Conservation (phyloP, 2,888 invertebrate genomes). For the Siphlonurus alternatus region DNA sequence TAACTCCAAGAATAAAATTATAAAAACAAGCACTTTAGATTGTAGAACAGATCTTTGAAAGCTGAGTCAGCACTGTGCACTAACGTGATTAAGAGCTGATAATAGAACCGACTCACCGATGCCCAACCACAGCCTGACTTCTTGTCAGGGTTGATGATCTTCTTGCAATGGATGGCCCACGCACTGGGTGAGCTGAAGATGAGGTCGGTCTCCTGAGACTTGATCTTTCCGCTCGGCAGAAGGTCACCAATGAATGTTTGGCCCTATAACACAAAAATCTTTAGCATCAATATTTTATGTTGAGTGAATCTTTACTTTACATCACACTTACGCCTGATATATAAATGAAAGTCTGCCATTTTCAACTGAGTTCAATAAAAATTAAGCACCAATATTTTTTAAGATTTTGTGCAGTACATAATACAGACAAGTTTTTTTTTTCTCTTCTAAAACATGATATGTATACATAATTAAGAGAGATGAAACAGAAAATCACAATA, state of each 20-base stretch:
- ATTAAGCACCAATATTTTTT: background rate
- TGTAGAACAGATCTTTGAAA: no score
- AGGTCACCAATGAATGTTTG: constrained; percentile 80
- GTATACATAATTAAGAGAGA: no score
- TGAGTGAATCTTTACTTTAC: no score
- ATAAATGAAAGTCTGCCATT: background rate
- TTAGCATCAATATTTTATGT: no score
- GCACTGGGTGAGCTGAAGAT: constrained; percentile 80
- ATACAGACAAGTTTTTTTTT: no score
- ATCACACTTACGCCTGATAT: background rate
- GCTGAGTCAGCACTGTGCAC: no score
- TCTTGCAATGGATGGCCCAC: constrained; percentile 85
- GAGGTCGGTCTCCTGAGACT: constrained; percentile 73
- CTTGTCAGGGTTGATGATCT: constrained; percentile 79
- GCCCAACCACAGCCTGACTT: constrained; percentile 91
- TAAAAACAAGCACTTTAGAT: no score
- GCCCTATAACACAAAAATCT: constrained; percentile 38
- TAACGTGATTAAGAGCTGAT: constrained; percentile 1
- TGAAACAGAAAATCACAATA: no score
- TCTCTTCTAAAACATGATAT: no score
- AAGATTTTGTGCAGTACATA: no score
- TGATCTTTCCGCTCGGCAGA: constrained; percentile 70
- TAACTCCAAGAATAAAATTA: no score
- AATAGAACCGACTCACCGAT: constrained; percentile 43
- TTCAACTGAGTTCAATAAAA: background rate